phyloP scores from a whole-genome alignment of 2,888 invertebrate genomes.

The Aromia moschata region DNA sequence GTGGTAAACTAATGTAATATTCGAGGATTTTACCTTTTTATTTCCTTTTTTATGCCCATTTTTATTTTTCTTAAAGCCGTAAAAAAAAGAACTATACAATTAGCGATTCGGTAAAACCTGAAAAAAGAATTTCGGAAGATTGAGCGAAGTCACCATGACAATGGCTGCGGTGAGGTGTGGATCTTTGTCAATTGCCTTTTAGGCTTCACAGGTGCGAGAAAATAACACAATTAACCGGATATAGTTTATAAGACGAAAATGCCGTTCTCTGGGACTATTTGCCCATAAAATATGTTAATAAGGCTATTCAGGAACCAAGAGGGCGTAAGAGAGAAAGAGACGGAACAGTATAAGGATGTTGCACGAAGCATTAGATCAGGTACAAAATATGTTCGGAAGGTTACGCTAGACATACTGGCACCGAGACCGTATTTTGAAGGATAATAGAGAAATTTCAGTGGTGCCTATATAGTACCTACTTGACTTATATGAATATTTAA shows the following conservation, averaged over 20 bases:
- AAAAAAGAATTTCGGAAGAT: neutral
- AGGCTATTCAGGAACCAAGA: conserved; percentile 19
- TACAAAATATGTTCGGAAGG: conserved; percentile 21
- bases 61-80: neutral
- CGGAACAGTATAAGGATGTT: conserved; percentile 3
- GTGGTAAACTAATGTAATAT: too few relatives aligned
- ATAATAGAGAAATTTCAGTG: too few relatives aligned
- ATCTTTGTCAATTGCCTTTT: conserved; percentile 19
- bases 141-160: conserved; percentile 6
- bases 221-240: conserved; percentile 45
- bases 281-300: conserved; percentile 41
- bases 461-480: too few relatives aligned
- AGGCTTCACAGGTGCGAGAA: conserved; percentile 40
- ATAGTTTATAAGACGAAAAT: conserved; percentile 46
- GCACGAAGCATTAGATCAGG: conserved; percentile 12
- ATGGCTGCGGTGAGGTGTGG: conserved; percentile 10
- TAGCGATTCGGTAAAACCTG: neutral
- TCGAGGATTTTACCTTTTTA: too few relatives aligned
- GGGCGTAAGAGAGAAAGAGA: conserved; percentile 1
- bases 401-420: conserved; percentile 42
- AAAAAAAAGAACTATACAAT: neutral
- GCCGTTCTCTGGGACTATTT: conserved; percentile 38
- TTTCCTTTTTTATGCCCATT: too few relatives aligned
- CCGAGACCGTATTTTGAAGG: conserved; percentile 17
- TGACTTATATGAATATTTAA: too few relatives aligned